phyloP scores from a whole-genome alignment of 2,888 invertebrate genomes.

The Orgyia antiqua region DNA sequence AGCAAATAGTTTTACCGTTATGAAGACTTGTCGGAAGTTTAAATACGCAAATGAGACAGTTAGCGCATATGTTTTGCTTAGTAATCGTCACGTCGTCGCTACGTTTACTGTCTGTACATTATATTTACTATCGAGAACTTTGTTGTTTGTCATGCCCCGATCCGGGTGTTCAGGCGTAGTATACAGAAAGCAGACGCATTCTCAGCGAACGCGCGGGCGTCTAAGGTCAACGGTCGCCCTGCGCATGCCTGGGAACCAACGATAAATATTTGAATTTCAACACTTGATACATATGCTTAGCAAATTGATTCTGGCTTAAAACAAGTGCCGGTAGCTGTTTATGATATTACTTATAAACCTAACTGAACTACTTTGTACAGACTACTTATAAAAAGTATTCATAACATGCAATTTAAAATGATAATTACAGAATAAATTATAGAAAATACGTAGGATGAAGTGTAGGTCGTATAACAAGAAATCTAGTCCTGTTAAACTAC shows the following conservation, averaged over 20 bases:
- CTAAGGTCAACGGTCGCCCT: slow-evolving; percentile 72
- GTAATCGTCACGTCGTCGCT: slow-evolving; percentile 2
- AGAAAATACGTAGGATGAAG: no score
- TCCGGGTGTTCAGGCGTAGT: slow-evolving; percentile 42
- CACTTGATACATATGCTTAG: slow-evolving; percentile 75
- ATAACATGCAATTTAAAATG: no score
- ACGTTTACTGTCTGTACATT: slow-evolving; percentile 11
- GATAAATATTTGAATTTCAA: slow-evolving; percentile 77
- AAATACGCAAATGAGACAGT: slow-evolving; percentile 13
- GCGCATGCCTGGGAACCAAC: slow-evolving; percentile 66
- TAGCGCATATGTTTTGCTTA: slow-evolving; percentile 6
- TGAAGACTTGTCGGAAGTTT: slow-evolving; percentile 3
- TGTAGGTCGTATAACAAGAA: no score
- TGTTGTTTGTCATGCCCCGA: slow-evolving; percentile 42
- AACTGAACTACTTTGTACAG: no score
- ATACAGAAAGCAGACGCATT: slow-evolving; percentile 57
- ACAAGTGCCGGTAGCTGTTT: slow-evolving; percentile 43
- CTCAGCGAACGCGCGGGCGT: slow-evolving; percentile 38
- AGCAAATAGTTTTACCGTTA: slow-evolving; percentile 1
- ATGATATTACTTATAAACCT: no score
- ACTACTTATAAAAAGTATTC: no score
- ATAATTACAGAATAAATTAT: no score
- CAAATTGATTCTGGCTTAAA: slow-evolving; percentile 66
- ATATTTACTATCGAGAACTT: slow-evolving; percentile 31
- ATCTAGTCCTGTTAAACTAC: no score